A percentile compares a stretch with the other conserved stretches of the same genome.
phyloP scores from a whole-genome alignment of 2,113 vertebrate genomes.

The Cavia aperea region DNA sequence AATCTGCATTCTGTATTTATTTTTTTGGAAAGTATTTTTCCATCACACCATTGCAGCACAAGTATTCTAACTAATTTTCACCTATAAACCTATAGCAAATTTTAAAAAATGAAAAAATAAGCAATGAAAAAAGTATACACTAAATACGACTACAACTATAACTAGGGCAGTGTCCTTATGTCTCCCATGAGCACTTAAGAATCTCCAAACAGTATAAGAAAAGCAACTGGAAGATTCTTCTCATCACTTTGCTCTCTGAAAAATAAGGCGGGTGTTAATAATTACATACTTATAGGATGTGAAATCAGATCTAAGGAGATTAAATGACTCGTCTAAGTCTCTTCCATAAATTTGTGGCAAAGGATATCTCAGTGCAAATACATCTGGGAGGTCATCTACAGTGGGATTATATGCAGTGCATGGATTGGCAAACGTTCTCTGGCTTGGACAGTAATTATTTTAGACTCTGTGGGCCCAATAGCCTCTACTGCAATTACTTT shows the following conservation, averaged over 20 bases:
- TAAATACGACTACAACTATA: slow-evolving; percentile 30
- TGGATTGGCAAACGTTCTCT: not conserved
- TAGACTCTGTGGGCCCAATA: not conserved
- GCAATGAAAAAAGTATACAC: slow-evolving; percentile 41
- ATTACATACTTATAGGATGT: not conserved
- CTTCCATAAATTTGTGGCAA: not conserved
- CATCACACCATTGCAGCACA: slow-evolving; percentile 30
- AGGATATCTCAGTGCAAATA: not conserved
- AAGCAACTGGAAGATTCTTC: not conserved
- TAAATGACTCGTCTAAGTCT: not conserved
- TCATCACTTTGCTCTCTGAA: not conserved
- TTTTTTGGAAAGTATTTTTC: slow-evolving; percentile 66
- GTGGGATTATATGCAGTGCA: not conserved
- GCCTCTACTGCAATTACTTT: not conserved
- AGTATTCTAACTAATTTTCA: not conserved
- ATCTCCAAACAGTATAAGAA: not conserved
- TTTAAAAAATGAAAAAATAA: slow-evolving; percentile 35
- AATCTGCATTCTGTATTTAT: slow-evolving; percentile 59
- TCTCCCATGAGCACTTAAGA: not conserved
- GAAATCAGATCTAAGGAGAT: slow-evolving; percentile 34
- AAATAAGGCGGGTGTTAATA: slow-evolving; percentile 22
- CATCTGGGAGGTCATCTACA: not conserved
- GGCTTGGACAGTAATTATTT: not conserved
- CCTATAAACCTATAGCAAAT: not conserved
- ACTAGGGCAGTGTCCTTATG: not conserved